Conservation (phyloP, 2,113 vertebrate genomes). For the Siniperca knerii region DNA sequence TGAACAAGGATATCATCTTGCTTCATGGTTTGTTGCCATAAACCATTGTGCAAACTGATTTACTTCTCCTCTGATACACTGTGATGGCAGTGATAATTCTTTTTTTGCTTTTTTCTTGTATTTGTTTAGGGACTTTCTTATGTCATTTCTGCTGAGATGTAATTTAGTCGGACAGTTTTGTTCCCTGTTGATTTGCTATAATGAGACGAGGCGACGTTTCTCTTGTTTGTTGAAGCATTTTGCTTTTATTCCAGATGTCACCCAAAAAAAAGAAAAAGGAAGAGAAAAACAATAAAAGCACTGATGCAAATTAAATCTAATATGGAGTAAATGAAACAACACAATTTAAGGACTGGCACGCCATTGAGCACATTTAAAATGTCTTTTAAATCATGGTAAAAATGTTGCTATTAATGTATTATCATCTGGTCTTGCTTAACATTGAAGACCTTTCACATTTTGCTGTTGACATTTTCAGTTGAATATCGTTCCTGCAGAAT, state of each 20-base stretch:
- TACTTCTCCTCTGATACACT: constrained; percentile 50
- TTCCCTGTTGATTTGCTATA: constrained; percentile 75
- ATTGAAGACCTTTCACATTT: constrained; percentile 7
- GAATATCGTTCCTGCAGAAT: constrained; percentile 2
- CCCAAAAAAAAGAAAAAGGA: background rate
- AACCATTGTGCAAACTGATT: constrained; percentile 58
- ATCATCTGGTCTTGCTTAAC: constrained; percentile 1
- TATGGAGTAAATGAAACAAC: constrained; percentile 33
- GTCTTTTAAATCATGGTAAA: constrained; percentile 19
- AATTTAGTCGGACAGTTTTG: constrained; percentile 71
- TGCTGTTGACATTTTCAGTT: constrained; percentile 28
- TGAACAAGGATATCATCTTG: constrained; percentile 63
- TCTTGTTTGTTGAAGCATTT: constrained; percentile 70
- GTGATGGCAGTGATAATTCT: constrained; percentile 54
- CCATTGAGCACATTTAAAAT: constrained; percentile 13
- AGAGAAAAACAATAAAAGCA: constrained; percentile 53
- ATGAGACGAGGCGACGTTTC: constrained; percentile 66
- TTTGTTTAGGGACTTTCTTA: constrained; percentile 71
- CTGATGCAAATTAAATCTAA: constrained; percentile 59
- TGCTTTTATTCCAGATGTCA: constrained; percentile 62
- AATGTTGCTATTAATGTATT: background rate
- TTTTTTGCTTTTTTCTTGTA: background rate
- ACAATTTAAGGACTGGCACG: constrained; percentile 5
- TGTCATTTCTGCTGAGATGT: constrained; percentile 65
- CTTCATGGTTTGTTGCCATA: constrained; percentile 67